Evolutionary conservation across 2,888 invertebrate species (phyloP), one percentile per base, ranked within the genome.

Genomic region (Hydroisotoma schaefferi): DNA sequence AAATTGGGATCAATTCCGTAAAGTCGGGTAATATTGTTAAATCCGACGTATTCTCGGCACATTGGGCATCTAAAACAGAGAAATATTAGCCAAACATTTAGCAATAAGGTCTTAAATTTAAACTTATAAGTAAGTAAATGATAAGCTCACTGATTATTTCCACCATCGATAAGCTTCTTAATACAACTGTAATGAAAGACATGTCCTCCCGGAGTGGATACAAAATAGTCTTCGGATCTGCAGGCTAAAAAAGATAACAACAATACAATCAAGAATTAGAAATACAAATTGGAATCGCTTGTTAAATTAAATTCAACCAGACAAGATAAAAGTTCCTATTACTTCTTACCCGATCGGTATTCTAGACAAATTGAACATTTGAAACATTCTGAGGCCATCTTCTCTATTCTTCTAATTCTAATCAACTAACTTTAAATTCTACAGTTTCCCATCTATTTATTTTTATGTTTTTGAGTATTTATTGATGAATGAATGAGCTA

Each of bases 41-140:
- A 25, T 8, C 40, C 55, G 4, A 64, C 37, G 25, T 49, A 26
- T 48, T 64, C 64, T 15, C 64, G 57, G 22, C 64, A 64, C 57
- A 64, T 64, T 20, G 64, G 64, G 37, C 64, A 64, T 22, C 64
- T 64, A n/a, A n/a, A n/a, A n/a, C n/a, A n/a, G n/a, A n/a, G n/a
- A 48, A 48, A 48, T 48, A 23, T 6, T 6, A 18, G 20, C 18
- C 6, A 47, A 47, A 47, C 20, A 47, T 23, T 8, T 47, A 8
- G 25, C 8, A n/a, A 5, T n/a, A 47, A 47, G 10, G 5, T 26
- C 15, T 28, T n/a, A 48, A 48, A 27, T 27, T 27, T 46, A 10
- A 27, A 49, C 6, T 27, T 46, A 20, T 46, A 46, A 46, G 4
- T 22, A 26, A 46, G 18, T 46, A 46, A 43, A 10, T 18, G 10